phyloP scores from a whole-genome alignment of 2,113 vertebrate species.

The Probosciger aterrimus region DNA sequence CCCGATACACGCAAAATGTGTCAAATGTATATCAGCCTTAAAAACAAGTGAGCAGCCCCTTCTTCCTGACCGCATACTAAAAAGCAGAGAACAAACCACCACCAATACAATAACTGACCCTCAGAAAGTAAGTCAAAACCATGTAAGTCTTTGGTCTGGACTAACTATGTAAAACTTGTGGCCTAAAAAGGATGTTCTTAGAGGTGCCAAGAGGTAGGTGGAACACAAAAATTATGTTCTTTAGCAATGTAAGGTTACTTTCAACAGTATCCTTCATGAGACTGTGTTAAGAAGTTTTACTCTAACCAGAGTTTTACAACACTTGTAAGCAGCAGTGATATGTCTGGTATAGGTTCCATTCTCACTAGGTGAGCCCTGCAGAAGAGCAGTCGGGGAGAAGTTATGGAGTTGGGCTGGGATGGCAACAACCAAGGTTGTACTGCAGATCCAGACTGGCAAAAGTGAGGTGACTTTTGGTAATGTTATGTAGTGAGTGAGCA shows the following conservation, averaged over 20 bases:
- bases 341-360: fast-evolving
- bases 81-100: background rate
- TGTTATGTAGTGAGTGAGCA: background rate
- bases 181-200: background rate
- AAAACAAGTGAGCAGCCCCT: background rate
- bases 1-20: background rate
- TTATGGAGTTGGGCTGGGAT: fast-evolving
- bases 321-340: background rate
- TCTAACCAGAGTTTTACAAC: fast-evolving
- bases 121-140: background rate
- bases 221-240: background rate
- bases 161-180: background rate
- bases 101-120: fast-evolving
- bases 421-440: background rate
- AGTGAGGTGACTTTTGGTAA: background rate
- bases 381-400: fast-evolving
- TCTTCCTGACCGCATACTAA: background rate
- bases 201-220: background rate
- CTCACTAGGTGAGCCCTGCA: background rate
- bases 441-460: background rate
- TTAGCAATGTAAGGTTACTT: fast-evolving
- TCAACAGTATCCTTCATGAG: background rate
- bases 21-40: background rate
- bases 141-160: background rate
- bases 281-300: background rate